A percentile compares a stretch with the other conserved stretches of the same genome.
phyloP scores from a whole-genome alignment of 1,140 invertebrate species.

The Euura lappo region DNA sequence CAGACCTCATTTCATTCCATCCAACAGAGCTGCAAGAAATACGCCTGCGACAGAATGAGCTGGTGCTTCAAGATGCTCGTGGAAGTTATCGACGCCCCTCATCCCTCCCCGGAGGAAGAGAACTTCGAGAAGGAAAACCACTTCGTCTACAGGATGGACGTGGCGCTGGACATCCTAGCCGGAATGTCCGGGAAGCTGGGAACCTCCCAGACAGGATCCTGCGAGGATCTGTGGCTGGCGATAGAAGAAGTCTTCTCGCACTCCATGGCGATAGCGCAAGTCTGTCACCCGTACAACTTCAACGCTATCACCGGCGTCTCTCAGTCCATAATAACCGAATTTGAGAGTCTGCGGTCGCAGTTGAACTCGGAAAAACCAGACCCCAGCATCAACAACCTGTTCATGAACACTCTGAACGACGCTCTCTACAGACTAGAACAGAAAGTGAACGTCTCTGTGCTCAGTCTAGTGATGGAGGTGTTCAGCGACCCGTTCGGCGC shows the following conservation, averaged over 20 bases:
- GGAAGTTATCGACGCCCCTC: constrained; percentile 42
- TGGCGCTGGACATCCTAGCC: constrained; percentile 49
- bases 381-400: constrained; percentile 48
- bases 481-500: constrained; percentile 52
- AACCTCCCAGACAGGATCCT: constrained; percentile 39
- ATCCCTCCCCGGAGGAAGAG: constrained; percentile 46
- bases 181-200: constrained; percentile 38
- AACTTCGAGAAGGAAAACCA: constrained; percentile 48
- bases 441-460: constrained; percentile 54
- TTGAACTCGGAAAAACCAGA: constrained; percentile 44
- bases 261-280: constrained; percentile 58
- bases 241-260: constrained; percentile 55
- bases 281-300: constrained; percentile 54
- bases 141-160: constrained; percentile 56
- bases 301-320: constrained; percentile 53
- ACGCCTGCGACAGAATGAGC: constrained; percentile 51
- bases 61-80: constrained; percentile 51
- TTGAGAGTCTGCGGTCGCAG: constrained; percentile 52
- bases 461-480: constrained; percentile 55
- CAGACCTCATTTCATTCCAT: constrained; percentile 9
- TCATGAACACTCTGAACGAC: constrained; percentile 52
- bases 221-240: constrained; percentile 44
- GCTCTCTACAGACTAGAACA: constrained; percentile 54
- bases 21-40: constrained; percentile 49
- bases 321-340: constrained; percentile 54